Percentiles rank a stretch among this genome's conserved stretches.
These are phyloP conservation scores for Microtus pennsylvanicus DNA, from an alignment of 2,113 vertebrate genomes.

Conservation along the genomic window DNA sequence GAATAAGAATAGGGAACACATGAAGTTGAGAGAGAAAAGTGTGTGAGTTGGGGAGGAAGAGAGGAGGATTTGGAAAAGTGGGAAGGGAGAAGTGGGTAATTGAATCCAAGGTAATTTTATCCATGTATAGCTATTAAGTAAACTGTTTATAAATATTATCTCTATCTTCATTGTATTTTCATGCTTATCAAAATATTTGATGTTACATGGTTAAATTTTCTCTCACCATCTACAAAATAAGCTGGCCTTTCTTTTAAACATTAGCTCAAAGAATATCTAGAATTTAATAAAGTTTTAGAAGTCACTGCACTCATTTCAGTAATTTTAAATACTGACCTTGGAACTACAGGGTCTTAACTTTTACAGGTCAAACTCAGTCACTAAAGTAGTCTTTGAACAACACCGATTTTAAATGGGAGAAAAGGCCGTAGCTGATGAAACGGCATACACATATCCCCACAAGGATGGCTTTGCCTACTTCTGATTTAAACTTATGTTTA, in stretches of 20 bases:
- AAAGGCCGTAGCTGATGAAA: neutral
- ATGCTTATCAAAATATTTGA: conserved; percentile 13
- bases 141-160: neutral
- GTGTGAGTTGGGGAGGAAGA: neutral
- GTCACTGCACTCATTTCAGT: neutral
- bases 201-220: neutral
- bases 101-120: neutral
- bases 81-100: neutral
- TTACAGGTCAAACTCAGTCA: neutral
- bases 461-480: conserved; percentile 2
- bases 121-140: neutral
- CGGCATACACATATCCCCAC: neutral
- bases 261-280: neutral
- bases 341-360: neutral
- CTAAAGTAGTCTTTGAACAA: neutral
- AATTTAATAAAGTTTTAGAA: conserved; percentile 50
- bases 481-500: conserved; percentile 33
- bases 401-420: neutral
- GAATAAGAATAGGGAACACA: neutral
- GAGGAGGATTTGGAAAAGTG: neutral
- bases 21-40: neutral
- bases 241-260: conserved; percentile 47
- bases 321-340: neutral
- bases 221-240: neutral
- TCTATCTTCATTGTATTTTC: neutral